Evolutionary conservation across 2,888 invertebrate genomes (phyloP).

Genomic region (Venustoraphidia nigricollis): DNA sequence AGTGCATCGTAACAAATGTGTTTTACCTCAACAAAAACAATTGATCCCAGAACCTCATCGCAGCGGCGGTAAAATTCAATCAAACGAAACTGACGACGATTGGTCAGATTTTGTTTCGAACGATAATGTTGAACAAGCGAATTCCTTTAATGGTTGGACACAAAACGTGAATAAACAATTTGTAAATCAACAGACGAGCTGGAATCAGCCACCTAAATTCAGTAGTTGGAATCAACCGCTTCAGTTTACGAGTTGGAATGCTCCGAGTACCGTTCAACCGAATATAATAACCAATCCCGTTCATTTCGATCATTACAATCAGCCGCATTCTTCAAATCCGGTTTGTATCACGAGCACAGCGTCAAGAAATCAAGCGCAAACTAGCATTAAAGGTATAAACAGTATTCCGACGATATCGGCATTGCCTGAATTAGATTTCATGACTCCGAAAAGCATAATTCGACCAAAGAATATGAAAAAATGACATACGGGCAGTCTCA

Average conservation of each 20-base stretch:
- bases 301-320: slow-evolving; percentile 16
- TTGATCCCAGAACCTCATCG: slow-evolving; percentile 5
- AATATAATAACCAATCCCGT: slow-evolving; percentile 25
- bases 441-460: slow-evolving; percentile 28
- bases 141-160: neutral
- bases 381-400: slow-evolving; percentile 8
- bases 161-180: too few species aligned
- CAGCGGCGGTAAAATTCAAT: slow-evolving; percentile 1
- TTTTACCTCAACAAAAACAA: slow-evolving; percentile 1
- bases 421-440: slow-evolving; percentile 38
- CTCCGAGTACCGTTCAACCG: slow-evolving; percentile 11
- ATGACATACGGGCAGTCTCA: slow-evolving; percentile 19
- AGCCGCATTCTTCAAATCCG: neutral
- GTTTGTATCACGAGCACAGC: neutral
- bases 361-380: neutral
- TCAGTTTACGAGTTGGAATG: slow-evolving; percentile 9
- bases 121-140: slow-evolving; percentile 19
- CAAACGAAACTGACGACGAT: slow-evolving; percentile 27
- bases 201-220: slow-evolving; percentile 2
- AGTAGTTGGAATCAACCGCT: slow-evolving; percentile 5
- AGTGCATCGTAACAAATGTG: neutral
- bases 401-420: slow-evolving; percentile 29
- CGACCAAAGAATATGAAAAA: slow-evolving; percentile 17
- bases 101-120: slow-evolving; percentile 40
- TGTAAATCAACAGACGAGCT: neutral